phyloP scores from a whole-genome alignment of 2,113 vertebrate genomes.

The Elaphurus davidianus region DNA sequence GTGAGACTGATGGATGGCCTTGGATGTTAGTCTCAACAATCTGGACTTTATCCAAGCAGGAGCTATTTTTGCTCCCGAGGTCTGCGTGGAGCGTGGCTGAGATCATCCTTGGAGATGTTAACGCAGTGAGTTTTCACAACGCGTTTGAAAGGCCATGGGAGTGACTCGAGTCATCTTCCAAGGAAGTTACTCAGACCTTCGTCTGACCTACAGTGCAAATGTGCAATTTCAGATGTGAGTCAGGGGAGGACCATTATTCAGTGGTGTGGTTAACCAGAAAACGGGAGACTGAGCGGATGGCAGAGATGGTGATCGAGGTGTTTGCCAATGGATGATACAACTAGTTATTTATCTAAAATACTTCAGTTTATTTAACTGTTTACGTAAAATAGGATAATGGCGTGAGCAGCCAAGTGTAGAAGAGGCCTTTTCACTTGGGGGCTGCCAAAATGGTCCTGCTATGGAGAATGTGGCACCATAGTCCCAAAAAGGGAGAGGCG shows the following conservation, averaged over 20 bases:
- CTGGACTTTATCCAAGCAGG: not conserved
- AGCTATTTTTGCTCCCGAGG: fast-evolving
- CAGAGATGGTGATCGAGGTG: fast-evolving
- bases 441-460: no score
- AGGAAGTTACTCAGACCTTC: not conserved
- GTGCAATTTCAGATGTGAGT: fast-evolving
- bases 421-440: no score
- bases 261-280: fast-evolving
- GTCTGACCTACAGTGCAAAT: fast-evolving
- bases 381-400: no score
- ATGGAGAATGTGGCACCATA: fast-evolving
- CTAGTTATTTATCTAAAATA: not conserved
- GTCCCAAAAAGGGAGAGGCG: fast-evolving
- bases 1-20: fast-evolving
- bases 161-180: not conserved
- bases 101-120: not conserved
- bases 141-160: fast-evolving
- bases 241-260: fast-evolving
- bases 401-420: no score
- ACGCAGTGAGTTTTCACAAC: fast-evolving
- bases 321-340: fast-evolving
- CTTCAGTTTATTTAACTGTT: not conserved
- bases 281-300: fast-evolving
- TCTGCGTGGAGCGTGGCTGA: fast-evolving
- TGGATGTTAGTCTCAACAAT: not conserved